phyloP scores from a whole-genome alignment of 2,888 invertebrate genomes.

The Resseliella maxima region DNA sequence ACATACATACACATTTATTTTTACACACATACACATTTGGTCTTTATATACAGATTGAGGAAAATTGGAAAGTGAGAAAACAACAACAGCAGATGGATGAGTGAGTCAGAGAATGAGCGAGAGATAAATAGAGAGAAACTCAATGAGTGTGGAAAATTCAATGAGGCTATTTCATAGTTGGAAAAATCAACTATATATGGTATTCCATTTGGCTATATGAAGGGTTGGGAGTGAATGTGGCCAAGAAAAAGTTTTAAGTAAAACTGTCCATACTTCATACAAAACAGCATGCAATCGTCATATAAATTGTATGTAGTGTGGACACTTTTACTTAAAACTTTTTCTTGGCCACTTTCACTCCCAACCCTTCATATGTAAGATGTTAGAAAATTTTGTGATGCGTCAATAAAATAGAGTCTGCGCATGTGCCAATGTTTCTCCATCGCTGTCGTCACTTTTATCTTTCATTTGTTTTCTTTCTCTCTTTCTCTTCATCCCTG shows the following conservation, averaged over 20 bases:
- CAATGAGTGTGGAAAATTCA: not conserved
- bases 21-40: no score
- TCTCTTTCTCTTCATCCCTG: not conserved
- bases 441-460: no score
- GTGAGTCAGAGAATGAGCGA: not conserved
- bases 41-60: not conserved
- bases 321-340: no score
- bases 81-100: not conserved
- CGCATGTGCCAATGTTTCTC: slow-evolving; percentile 23
- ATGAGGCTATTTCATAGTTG: not conserved
- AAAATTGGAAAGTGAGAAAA: not conserved
- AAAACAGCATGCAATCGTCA: no score
- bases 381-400: not conserved
- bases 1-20: no score
- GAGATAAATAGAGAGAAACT: slow-evolving; percentile 20
- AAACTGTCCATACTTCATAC: no score
- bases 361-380: no score
- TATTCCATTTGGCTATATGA: not conserved
- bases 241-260: no score
- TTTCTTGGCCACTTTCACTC: no score
- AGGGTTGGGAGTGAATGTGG: no score
- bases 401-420: not conserved
- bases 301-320: no score
- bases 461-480: not conserved
- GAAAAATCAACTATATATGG: not conserved